These are phyloP conservation scores for Drosophila equinoxialis DNA, from an alignment of 1,140 invertebrate genomes.

Conservation along the genomic window DNA sequence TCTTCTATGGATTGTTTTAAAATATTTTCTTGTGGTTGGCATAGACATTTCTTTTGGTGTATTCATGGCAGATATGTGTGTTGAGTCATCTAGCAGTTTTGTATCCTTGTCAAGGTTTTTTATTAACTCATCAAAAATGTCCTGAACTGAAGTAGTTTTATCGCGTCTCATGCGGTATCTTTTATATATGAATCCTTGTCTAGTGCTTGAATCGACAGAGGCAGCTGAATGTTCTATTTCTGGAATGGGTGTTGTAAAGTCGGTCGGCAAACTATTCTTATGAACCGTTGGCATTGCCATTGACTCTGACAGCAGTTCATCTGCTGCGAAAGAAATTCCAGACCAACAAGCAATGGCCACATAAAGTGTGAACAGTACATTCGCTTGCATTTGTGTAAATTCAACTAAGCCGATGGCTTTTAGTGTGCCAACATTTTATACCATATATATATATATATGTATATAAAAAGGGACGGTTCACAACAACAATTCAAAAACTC, in stretches of 20 bases:
- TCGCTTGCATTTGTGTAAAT: slow-evolving; percentile 5
- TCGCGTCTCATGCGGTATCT: neutral
- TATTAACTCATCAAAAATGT: neutral
- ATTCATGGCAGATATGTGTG: neutral
- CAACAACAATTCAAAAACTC: neutral
- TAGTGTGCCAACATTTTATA: neutral
- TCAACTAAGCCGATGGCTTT: neutral
- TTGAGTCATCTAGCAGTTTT: neutral
- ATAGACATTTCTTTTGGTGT: neutral
- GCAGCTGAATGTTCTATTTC: neutral
- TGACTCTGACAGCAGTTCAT: neutral
- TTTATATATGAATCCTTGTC: neutral
- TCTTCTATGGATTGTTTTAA: neutral
- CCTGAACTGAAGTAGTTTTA: neutral
- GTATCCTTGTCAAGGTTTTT: neutral
- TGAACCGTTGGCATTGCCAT: neutral
- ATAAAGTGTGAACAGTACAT: neutral
- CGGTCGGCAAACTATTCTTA: neutral
- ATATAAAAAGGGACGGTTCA: neutral
- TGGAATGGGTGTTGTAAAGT: neutral
- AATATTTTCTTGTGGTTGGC: neutral
- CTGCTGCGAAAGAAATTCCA: neutral
- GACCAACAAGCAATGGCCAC: neutral
- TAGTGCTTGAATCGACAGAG: neutral
- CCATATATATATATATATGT: neutral